Evolutionary conservation across 2,113 vertebrate species (phyloP).

Genomic region (Noctilio leporinus): DNA sequence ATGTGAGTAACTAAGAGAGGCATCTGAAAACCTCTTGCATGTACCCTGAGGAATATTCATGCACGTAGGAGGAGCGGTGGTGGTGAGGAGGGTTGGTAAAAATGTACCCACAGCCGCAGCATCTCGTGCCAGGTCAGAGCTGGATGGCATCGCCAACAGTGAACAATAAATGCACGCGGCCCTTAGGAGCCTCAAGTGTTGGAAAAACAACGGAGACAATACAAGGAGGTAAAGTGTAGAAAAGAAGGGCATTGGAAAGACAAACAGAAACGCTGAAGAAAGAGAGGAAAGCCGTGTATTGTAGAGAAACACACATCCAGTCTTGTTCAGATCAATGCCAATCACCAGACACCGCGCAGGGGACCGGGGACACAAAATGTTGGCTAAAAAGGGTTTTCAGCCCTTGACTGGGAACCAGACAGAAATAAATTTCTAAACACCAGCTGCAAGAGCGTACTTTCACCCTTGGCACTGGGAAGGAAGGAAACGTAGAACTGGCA

Average conservation of each 20-base stretch:
- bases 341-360: background rate
- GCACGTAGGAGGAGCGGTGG: background rate
- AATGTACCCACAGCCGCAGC: fast-evolving
- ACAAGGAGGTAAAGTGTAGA: background rate
- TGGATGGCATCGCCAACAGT: background rate
- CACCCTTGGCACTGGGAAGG: background rate
- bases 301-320: background rate
- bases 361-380: background rate
- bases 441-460: background rate
- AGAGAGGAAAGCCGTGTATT: background rate
- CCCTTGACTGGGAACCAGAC: background rate
- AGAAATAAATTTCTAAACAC: conserved; percentile 11
- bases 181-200: background rate
- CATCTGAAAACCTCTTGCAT: background rate
- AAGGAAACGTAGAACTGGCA: background rate
- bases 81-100: background rate
- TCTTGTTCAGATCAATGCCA: background rate
- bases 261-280: background rate
- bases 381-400: background rate
- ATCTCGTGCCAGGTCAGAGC: background rate
- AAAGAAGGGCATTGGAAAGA: background rate
- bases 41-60: background rate
- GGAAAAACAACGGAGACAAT: background rate
- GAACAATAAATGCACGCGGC: background rate
- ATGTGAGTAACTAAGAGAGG: background rate